These are phyloP conservation scores for Parazoanthus darwini DNA, from an alignment of 92 coral and sea anemone species.

Conservation along the genomic window DNA sequence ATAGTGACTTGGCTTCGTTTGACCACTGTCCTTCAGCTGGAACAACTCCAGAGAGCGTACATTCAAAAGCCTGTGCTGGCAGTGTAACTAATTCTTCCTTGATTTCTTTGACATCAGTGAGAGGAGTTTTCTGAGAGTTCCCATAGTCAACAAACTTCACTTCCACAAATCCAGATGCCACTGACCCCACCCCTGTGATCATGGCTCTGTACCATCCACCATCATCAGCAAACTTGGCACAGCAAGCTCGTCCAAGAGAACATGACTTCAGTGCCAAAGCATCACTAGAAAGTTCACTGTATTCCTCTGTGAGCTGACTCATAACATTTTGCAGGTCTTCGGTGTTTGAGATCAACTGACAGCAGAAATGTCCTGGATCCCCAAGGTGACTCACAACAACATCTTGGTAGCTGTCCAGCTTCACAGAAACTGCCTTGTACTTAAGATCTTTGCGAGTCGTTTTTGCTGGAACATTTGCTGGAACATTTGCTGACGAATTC, in stretches of 20 bases:
- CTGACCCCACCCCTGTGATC: conserved; percentile 82
- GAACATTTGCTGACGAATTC: conserved; percentile 32
- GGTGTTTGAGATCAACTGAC: conserved; percentile 69
- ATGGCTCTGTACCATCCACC: conserved; percentile 89
- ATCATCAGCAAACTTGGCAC: conserved; percentile 93
- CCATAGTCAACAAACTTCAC: conserved; percentile 97
- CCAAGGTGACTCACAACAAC: conserved; percentile 70
- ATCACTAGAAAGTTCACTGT: conserved; percentile 68
- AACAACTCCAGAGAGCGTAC: conserved; percentile 68
- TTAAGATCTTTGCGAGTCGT: conserved; percentile 33
- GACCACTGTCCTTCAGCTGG: conserved; percentile 81
- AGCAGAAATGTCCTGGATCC: conserved; percentile 80
- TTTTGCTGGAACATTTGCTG: background rate
- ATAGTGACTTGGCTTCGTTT: conserved; percentile 66
- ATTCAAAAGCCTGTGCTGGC: conserved; percentile 88
- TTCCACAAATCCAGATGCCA: conserved; percentile 83
- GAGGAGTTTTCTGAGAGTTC: conserved; percentile 72
- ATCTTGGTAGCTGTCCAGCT: conserved; percentile 63
- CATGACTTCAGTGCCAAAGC: conserved; percentile 75
- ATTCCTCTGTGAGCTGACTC: conserved; percentile 77
- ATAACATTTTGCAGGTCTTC: conserved; percentile 61
- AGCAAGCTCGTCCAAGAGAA: conserved; percentile 79
- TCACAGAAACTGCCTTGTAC: conserved; percentile 53
- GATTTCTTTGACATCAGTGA: conserved; percentile 77
- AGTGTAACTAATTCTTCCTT: conserved; percentile 63